phyloP scores from a whole-genome alignment of 2,888 invertebrate species.

The Thyatira batis region DNA sequence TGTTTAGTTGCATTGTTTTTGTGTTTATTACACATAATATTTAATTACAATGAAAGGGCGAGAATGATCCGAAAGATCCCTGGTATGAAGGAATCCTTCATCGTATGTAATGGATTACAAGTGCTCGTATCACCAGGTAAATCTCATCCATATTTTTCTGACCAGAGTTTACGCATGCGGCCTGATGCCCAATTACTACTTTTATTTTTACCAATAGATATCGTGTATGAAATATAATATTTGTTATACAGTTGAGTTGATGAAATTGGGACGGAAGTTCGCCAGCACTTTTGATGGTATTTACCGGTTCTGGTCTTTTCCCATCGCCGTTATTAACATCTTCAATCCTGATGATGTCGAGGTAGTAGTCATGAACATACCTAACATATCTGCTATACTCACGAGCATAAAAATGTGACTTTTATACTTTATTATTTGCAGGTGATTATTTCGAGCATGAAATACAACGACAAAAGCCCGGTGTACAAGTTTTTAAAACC shows the following conservation, averaged over 20 bases:
- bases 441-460: conserved; percentile 73
- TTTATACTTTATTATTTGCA: conserved; percentile 35
- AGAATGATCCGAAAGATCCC: conserved; percentile 44
- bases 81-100: conserved; percentile 41
- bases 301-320: conserved; percentile 47
- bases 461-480: conserved; percentile 75
- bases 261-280: conserved; percentile 39
- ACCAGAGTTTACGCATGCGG: no score
- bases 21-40: conserved; percentile 35
- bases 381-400: not conserved
- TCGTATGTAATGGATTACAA: conserved; percentile 43
- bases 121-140: conserved; percentile 40
- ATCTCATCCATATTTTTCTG: not conserved
- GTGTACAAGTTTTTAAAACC: conserved; percentile 72
- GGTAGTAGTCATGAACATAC: conserved; percentile 12
- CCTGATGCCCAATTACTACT: no score
- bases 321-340: conserved; percentile 46
- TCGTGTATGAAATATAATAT: no score
- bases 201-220: no score
- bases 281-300: conserved; percentile 42
- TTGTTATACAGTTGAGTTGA: conserved; percentile 46
- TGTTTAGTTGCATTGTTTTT: conserved; percentile 26
- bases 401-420: not conserved
- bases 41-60: conserved; percentile 47
- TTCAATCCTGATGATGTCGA: conserved; percentile 67